Base-by-base conservation (phyloP, 2,888 invertebrate genomes). In the Calliopum simillimum region DNA sequence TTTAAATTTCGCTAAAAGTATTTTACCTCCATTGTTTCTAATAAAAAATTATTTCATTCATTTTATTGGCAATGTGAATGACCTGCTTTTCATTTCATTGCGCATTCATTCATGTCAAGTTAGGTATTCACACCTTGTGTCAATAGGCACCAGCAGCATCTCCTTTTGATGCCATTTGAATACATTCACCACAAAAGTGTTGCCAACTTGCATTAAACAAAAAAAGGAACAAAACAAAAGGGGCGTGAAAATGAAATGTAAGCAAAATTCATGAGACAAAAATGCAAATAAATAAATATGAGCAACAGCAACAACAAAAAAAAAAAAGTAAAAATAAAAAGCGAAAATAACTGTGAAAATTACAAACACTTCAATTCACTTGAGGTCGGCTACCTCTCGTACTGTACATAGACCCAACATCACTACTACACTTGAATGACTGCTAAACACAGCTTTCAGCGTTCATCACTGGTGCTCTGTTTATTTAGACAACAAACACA, bases 301-400 rank as follows among this genome's bases (percentile, higher is more conserved):
- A 41, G 41, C 19, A 14, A 8, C 43, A 49, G 19, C 13, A 13
- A 19, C 5, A 19, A 25, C 33, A 51, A 12, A 51, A 49, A 21
- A 14, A 25, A 49, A 19, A 51, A 33, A 41, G 33, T 51, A 64
- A 2, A 11, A 6, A 11, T 43, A 43, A 25, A 63, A 33, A 21
- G 19, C 47, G 56, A 43, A 56, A 66, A 56, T 55, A 41, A 64
- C 47, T 67, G 67, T 66, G 49, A 67, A 67, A 67, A 67, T 67
- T 67, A 59, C 59, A 19, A 49, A 59, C 67, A 67, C 67, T 49
- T 67, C 67, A 33, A 11, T 67, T 43, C 59, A 67, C 67, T 58
- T 58, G 59, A 67, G 53, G 67, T 67, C 67, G 67, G n/a, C 67
- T 19, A 59, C 47, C 58, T 67, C 66, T 8, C 8, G 47, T 43